phyloP scores from a whole-genome alignment of 2,797 vertebrate genomes.

The Hyperoplus lanceolatus region DNA sequence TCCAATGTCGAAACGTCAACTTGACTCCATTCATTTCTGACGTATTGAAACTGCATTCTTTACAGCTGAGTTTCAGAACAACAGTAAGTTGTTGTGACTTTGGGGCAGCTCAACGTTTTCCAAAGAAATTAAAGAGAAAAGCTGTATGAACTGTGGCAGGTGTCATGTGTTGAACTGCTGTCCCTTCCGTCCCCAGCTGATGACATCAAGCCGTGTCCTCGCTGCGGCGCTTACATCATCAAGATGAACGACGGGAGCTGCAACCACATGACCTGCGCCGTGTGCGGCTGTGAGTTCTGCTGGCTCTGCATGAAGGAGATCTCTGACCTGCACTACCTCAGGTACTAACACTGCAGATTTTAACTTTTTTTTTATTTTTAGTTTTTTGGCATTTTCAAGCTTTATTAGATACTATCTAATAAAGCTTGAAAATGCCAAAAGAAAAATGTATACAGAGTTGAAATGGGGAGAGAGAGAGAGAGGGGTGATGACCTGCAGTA shows the following conservation, averaged over 20 bases:
- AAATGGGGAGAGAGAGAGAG: too few species aligned
- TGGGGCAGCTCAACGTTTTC: too few species aligned
- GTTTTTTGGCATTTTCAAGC: background rate
- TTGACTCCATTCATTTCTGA: too few species aligned
- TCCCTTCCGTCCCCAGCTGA: conserved; percentile 83
- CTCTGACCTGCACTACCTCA: conserved; percentile 99
- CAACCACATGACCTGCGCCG: conserved; percentile 99
- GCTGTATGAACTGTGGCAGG: too few species aligned
- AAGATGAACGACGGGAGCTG: conserved; percentile 99
- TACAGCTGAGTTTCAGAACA: background rate
- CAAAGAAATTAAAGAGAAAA: background rate
- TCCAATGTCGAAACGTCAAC: too few species aligned
- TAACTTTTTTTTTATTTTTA: background rate
- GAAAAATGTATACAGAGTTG: too few species aligned
- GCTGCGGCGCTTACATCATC: conserved; percentile 98
- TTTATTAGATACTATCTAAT: too few species aligned
- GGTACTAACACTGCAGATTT: conserved; percentile 74
- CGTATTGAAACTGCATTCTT: background rate
- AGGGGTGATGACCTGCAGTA: too few species aligned
- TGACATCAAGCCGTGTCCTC: conserved; percentile 98
- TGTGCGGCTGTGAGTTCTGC: conserved; percentile 99
- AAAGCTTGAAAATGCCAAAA: too few species aligned
- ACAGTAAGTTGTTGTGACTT: background rate
- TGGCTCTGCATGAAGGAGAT: conserved; percentile 99
- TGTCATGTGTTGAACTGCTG: background rate